Conservation (phyloP, 2,797 vertebrate species). For the Chaetodon trifasciatus region DNA sequence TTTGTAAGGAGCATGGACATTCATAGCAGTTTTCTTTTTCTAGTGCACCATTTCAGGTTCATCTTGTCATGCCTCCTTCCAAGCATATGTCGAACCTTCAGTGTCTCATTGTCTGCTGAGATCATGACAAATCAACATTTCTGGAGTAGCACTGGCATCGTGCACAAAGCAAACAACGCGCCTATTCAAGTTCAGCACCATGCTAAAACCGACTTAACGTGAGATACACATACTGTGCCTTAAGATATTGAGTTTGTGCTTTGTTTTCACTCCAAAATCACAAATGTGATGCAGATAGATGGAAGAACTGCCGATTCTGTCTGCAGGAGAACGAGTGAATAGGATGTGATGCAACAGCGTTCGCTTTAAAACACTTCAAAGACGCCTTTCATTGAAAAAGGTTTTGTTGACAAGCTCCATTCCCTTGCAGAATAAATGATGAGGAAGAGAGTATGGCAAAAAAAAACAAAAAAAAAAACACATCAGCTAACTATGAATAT, state of each 20-base stretch:
- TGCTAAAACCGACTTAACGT: constrained; percentile 67
- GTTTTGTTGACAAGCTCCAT: constrained; percentile 77
- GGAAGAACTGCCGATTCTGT: constrained; percentile 53
- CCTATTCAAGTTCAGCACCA: constrained; percentile 67
- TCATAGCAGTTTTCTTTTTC: constrained; percentile 54
- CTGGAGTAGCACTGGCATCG: constrained; percentile 49
- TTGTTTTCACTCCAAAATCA: constrained; percentile 75
- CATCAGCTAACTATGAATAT: constrained; percentile 79
- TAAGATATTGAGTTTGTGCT: constrained; percentile 70
- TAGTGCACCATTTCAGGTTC: constrained; percentile 61
- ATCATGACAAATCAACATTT: constrained; percentile 79
- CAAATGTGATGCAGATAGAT: constrained; percentile 69
- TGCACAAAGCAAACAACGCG: constrained; percentile 61
- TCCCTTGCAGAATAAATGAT: constrained; percentile 72
- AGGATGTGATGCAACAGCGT: constrained; percentile 68
- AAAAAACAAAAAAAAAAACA: constrained; percentile 55
- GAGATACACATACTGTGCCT: constrained; percentile 59
- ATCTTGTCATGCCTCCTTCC: constrained; percentile 67
- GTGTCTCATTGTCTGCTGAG: constrained; percentile 69
- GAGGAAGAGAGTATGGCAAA: constrained; percentile 58
- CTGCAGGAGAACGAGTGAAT: constrained; percentile 61
- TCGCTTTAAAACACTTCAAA: constrained; percentile 67
- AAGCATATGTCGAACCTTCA: constrained; percentile 77
- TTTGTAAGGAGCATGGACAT: constrained; percentile 57
- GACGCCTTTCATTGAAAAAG: constrained; percentile 72